Evolutionary conservation across 2,888 invertebrate species (phyloP).

Genomic region (Chironomus tentans): DNA sequence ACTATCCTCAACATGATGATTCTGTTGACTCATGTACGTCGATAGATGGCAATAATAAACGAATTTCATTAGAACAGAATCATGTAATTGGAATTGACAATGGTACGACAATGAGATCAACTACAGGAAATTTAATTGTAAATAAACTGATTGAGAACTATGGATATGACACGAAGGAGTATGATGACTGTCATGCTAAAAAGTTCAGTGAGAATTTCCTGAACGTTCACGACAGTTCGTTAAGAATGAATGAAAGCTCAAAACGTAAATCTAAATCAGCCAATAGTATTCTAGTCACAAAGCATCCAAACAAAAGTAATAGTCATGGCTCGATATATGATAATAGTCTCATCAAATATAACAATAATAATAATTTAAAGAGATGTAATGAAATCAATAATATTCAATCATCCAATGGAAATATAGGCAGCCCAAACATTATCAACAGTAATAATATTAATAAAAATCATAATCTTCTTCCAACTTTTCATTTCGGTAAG

Average conservation of each 20-base stretch:
- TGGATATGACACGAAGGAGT: background rate
- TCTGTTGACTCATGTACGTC: background rate
- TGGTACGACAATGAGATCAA: background rate
- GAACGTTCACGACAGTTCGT: background rate
- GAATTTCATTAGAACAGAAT: conserved; percentile 1
- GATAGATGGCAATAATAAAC: background rate
- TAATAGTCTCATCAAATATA: background rate
- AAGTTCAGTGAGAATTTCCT: conserved; percentile 21
- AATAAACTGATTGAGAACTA: conserved; percentile 18
- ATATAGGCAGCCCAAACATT: background rate
- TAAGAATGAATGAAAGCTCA: conserved; percentile 2
- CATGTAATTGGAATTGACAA: background rate
- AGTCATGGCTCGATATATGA: conserved; percentile 17
- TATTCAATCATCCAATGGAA: background rate
- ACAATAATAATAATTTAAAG: background rate
- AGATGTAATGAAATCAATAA: background rate
- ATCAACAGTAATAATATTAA: background rate
- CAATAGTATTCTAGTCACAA: conserved; percentile 14
- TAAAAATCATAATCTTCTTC: conserved; percentile 6
- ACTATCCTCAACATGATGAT: background rate
- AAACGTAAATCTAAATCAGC: conserved; percentile 14
- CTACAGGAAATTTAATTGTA: conserved; percentile 16
- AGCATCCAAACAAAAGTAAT: conserved; percentile 1
- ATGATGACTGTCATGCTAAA: background rate
- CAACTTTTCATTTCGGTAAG: conserved; percentile 6